Percentiles rank a stretch among this genome's conserved stretches.
These are phyloP conservation scores for Augochlorella aurata DNA, from an alignment of 2,888 invertebrate genomes.

Conservation along the genomic window DNA sequence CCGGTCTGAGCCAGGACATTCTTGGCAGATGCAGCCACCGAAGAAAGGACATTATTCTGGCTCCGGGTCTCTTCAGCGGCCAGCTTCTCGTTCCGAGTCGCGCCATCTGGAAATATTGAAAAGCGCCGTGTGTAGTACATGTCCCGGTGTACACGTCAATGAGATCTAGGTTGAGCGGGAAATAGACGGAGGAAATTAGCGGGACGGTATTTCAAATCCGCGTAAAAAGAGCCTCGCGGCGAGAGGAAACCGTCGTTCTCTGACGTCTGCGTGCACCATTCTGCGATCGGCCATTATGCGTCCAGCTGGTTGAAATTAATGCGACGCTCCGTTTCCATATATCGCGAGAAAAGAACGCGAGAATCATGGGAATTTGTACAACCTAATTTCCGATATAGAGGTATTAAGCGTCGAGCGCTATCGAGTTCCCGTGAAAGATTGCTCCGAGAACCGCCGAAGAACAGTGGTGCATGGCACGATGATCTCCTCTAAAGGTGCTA, in stretches of 20 bases:
- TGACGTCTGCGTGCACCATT: neutral
- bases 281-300: constrained; percentile 1
- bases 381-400: neutral
- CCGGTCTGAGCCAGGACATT: constrained; percentile 82
- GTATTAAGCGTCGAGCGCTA: neutral
- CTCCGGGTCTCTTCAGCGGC: constrained; percentile 28
- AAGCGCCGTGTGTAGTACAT: constrained; percentile 9
- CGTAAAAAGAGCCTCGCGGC: neutral
- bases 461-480: neutral
- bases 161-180: constrained; percentile 29
- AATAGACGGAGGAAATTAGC: constrained; percentile 27
- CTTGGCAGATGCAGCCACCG: constrained; percentile 72
- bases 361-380: neutral
- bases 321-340: neutral
- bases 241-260: constrained; percentile 1
- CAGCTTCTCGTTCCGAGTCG: constrained; percentile 31
- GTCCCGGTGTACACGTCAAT: neutral
- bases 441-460: neutral
- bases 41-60: constrained; percentile 40
- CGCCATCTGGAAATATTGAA: constrained; percentile 52
- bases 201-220: neutral
- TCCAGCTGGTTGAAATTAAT: neutral
- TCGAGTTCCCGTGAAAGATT: neutral
- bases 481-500: neutral
- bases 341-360: neutral